Evolutionary conservation across 2,113 vertebrate genomes (phyloP).

Genomic region (Lampris megalopsis): DNA sequence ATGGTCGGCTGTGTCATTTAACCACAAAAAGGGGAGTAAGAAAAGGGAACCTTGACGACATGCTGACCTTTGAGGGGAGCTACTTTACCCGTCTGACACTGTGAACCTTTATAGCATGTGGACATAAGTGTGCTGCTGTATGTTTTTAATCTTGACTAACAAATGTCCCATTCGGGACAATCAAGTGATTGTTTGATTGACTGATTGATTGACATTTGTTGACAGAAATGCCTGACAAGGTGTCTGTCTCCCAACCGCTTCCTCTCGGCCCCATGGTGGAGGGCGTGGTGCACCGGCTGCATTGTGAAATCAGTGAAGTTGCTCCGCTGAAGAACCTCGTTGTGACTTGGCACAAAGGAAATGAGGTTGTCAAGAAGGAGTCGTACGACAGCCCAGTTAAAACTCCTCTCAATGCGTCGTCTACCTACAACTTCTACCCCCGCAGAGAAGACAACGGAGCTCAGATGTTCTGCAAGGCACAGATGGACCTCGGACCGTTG

Average conservation of each 20-base stretch:
- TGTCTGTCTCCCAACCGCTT: conserved; percentile 19
- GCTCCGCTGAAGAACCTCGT: conserved; percentile 51
- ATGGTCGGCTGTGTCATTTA: background rate
- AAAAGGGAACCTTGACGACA: too few relatives aligned
- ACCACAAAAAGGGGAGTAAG: too few relatives aligned
- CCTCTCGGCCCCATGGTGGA: conserved; percentile 10
- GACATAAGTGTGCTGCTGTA: too few relatives aligned
- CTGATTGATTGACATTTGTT: background rate
- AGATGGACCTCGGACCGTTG: conserved; percentile 53
- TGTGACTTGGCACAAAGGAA: conserved; percentile 49
- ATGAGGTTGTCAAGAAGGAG: fast-evolving
- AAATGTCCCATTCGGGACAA: too few relatives aligned
- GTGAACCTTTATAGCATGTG: too few relatives aligned
- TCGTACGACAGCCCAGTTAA: fast-evolving
- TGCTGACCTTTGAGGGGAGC: too few relatives aligned
- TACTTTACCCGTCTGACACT: too few relatives aligned
- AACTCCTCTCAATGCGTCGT: conserved; percentile 5
- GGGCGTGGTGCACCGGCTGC: conserved; percentile 2
- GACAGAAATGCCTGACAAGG: conserved; percentile 65
- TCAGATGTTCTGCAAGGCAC: conserved; percentile 64
- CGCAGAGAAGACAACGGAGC: conserved; percentile 39
- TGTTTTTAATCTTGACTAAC: too few relatives aligned
- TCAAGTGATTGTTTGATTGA: background rate
- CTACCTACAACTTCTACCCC: fast-evolving
- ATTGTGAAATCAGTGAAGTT: conserved; percentile 59